phyloP scores from a whole-genome alignment of 2,113 vertebrate species.

The Elgaria multicarinata region DNA sequence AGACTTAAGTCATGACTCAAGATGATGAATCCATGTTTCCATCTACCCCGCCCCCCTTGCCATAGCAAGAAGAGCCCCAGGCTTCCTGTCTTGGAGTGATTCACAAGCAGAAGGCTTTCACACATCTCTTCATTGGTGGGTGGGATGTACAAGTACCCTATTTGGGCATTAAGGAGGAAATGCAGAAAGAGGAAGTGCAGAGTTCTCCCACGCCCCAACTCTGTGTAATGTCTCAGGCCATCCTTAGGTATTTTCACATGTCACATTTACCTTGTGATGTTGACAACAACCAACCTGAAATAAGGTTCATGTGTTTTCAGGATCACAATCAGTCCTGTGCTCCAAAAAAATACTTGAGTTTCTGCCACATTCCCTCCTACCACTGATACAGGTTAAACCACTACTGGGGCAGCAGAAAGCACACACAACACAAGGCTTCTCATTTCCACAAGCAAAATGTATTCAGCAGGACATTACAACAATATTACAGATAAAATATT shows the following conservation, averaged over 20 bases:
- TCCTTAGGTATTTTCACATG: not conserved
- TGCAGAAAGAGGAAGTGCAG: not conserved
- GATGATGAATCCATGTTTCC: not conserved
- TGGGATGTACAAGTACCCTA: not conserved
- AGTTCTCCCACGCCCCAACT: not conserved
- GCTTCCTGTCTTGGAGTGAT: not conserved
- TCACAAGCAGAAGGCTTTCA: not conserved
- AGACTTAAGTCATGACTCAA: not conserved
- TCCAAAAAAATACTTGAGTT: not conserved
- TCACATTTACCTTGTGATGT: not conserved
- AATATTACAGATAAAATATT: too few species aligned
- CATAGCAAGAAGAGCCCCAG: not conserved
- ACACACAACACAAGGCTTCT: not conserved
- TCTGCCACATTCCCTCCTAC: not conserved
- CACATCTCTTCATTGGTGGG: too few species aligned
- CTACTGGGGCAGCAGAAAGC: not conserved
- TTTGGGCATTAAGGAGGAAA: not conserved
- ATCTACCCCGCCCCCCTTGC: not conserved
- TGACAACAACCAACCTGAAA: not conserved
- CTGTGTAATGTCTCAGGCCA: not conserved
- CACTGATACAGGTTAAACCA: too few species aligned
- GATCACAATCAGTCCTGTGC: not conserved
- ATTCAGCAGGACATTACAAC: slow-evolving; percentile 10
- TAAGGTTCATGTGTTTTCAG: not conserved
- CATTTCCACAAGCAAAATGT: slow-evolving; percentile 23